phyloP scores from a whole-genome alignment of 1,140 invertebrate species.

The Drosophila nannoptera region DNA sequence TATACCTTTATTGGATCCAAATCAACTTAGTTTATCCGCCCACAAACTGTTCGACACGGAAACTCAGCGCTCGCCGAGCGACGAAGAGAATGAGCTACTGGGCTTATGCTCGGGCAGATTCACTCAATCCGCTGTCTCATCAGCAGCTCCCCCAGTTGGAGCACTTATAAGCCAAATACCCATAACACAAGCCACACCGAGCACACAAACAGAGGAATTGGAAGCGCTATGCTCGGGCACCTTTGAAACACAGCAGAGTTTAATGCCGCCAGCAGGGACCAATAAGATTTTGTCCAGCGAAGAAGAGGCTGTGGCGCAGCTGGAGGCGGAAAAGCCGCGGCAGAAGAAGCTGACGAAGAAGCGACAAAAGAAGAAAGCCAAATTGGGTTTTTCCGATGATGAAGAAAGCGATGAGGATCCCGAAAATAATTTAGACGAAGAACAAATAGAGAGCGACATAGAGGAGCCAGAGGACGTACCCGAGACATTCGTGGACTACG shows the following conservation, averaged over 20 bases:
- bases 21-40: constrained; percentile 47
- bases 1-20: constrained; percentile 52
- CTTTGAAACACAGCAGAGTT: constrained; percentile 53
- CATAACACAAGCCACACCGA: constrained; percentile 50
- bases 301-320: constrained; percentile 72
- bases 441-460: constrained; percentile 64
- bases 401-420: constrained; percentile 67
- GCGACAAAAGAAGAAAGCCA: constrained; percentile 62
- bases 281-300: constrained; percentile 78
- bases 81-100: constrained; percentile 80
- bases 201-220: constrained; percentile 51
- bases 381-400: constrained; percentile 76
- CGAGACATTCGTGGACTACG: constrained; percentile 82
- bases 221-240: constrained; percentile 54
- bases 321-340: constrained; percentile 33
- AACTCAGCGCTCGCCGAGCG: constrained; percentile 63
- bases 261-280: constrained; percentile 17
- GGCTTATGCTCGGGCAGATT: constrained; percentile 81
- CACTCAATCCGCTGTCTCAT: constrained; percentile 49
- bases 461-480: constrained; percentile 78
- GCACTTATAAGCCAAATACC: constrained; percentile 71
- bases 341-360: constrained; percentile 68
- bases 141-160: constrained; percentile 22
- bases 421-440: constrained; percentile 57
- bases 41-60: constrained; percentile 66